phyloP scores from a whole-genome alignment of 2,797 vertebrate genomes.

The Neomorphus geoffroyi region DNA sequence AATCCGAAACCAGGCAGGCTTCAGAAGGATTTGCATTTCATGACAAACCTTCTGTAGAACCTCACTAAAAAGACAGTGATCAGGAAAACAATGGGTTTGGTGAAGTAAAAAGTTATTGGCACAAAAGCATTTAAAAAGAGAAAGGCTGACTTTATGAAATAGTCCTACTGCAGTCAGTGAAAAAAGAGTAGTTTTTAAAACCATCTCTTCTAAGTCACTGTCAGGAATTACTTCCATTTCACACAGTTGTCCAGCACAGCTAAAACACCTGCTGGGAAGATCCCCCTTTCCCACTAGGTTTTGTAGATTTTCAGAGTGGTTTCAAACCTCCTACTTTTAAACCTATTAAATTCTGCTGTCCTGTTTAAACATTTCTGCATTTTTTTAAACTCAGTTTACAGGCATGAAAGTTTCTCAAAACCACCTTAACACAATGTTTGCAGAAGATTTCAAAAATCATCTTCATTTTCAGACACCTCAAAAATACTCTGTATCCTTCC shows the following conservation, averaged over 20 bases:
- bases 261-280: not conserved
- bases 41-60: not conserved
- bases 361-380: not conserved
- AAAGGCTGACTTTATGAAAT: not conserved
- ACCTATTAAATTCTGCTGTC: not conserved
- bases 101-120: not conserved
- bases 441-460: not conserved
- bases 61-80: not conserved
- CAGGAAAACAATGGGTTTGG: not conserved
- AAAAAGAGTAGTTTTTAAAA: not conserved
- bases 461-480: not conserved
- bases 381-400: not conserved
- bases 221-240: not conserved
- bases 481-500: not conserved
- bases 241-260: not conserved
- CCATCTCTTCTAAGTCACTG: not conserved
- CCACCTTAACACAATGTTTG: not conserved
- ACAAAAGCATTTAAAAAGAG: not conserved
- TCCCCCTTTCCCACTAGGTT: not conserved
- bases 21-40: constrained; percentile 46
- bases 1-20: constrained; percentile 34
- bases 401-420: not conserved
- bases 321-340: not conserved
- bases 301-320: not conserved
- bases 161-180: not conserved